Evolutionary conservation across 2,888 invertebrate genomes (phyloP).

Genomic region (Girardia tigrina): DNA sequence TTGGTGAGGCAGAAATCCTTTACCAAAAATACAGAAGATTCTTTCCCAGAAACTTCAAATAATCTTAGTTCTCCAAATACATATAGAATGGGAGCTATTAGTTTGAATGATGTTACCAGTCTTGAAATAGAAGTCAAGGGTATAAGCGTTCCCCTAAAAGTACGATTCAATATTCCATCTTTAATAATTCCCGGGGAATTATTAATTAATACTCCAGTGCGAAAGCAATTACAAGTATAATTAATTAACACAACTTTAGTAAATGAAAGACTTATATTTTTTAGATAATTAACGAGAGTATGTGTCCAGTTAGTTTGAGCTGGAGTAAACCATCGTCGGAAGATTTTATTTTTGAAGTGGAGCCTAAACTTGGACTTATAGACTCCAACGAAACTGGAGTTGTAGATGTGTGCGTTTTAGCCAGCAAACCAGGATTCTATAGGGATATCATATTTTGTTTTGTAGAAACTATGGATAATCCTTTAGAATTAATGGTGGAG

Average conservation of each 20-base stretch:
- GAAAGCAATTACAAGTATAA: slow-evolving; percentile 44
- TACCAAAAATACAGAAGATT: background rate
- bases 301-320: slow-evolving; percentile 44
- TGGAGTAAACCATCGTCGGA: slow-evolving; percentile 44
- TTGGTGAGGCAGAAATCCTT: background rate
- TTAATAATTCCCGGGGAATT: slow-evolving; percentile 44
- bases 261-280: slow-evolving; percentile 47
- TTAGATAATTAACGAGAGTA: slow-evolving; percentile 48
- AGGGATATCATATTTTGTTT: slow-evolving; percentile 44
- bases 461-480: slow-evolving; percentile 45
- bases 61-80: background rate
- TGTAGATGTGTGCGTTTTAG: slow-evolving; percentile 45
- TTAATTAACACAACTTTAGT: slow-evolving; percentile 26
- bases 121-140: slow-evolving; percentile 47
- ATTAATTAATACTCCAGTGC: slow-evolving; percentile 43
- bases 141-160: slow-evolving; percentile 43
- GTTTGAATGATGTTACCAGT: slow-evolving; percentile 37
- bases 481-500: slow-evolving; percentile 44
- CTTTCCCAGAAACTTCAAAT: background rate
- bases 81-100: background rate
- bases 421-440: slow-evolving; percentile 43
- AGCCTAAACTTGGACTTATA: slow-evolving; percentile 46
- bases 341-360: slow-evolving; percentile 44
- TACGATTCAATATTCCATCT: slow-evolving; percentile 47
- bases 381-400: slow-evolving; percentile 46